phyloP scores from a whole-genome alignment of 2,113 vertebrate species.

The Diadophis punctatus region DNA sequence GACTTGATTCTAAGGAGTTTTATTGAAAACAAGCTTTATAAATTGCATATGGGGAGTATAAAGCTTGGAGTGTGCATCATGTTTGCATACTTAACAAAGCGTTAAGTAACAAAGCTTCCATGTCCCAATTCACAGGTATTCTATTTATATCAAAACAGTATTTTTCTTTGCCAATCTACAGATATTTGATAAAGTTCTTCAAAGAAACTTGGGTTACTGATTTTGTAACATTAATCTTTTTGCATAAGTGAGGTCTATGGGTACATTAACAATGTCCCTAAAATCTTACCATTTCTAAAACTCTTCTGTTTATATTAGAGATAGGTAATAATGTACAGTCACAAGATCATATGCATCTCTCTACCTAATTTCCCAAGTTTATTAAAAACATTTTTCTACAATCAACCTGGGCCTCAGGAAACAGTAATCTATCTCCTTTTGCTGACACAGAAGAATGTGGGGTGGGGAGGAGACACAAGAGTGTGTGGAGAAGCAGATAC shows the following conservation, averaged over 20 bases:
- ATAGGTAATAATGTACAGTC: background rate
- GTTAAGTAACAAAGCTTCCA: no score
- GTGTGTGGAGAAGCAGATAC: background rate
- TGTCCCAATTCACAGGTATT: background rate
- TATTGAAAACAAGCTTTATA: background rate
- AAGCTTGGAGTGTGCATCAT: background rate
- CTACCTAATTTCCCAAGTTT: background rate
- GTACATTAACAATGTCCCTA: background rate
- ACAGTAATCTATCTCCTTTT: background rate
- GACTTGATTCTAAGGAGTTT: conserved; percentile 24
- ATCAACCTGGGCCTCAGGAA: background rate
- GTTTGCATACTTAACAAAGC: background rate
- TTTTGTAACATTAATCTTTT: background rate
- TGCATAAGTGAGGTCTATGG: background rate
- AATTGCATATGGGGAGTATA: background rate
- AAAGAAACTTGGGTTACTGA: background rate
- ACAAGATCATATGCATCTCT: background rate
- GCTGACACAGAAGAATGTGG: background rate
- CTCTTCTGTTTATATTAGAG: background rate
- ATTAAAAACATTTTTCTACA: background rate
- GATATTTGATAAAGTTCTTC: background rate
- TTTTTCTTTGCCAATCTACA: background rate
- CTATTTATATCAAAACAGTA: background rate
- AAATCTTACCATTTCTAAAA: background rate
- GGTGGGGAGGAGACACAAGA: background rate